phyloP scores from a whole-genome alignment of 2,797 vertebrate species.

The Macrochelys suwanniensis region DNA sequence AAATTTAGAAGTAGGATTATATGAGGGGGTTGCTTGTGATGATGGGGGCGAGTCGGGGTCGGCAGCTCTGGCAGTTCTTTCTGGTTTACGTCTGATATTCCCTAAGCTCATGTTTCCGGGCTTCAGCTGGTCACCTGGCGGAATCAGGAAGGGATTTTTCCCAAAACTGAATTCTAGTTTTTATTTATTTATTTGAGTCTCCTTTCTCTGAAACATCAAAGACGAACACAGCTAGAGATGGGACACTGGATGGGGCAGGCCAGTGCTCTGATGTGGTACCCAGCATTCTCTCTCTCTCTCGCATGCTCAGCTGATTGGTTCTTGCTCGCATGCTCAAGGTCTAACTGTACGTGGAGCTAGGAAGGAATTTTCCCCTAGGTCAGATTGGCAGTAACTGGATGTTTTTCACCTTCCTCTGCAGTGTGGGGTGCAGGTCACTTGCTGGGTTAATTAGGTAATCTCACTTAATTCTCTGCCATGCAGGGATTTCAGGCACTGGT shows the following conservation, averaged over 20 bases:
- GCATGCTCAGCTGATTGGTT: background rate
- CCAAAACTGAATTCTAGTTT: background rate
- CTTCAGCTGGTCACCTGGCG: background rate
- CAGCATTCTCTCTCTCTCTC: background rate
- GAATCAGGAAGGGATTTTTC: background rate
- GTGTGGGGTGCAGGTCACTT: background rate
- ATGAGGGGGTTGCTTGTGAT: background rate
- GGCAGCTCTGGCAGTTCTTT: background rate
- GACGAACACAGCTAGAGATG: no score
- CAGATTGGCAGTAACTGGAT: background rate
- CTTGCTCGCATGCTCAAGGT: background rate
- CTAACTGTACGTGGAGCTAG: background rate
- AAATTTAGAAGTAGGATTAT: background rate
- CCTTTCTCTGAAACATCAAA: no score
- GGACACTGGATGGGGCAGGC: no score
- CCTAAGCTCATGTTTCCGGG: background rate
- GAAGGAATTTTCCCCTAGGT: no score
- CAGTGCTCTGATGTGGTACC: no score
- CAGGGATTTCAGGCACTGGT: background rate
- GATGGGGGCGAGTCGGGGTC: no score
- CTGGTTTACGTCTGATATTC: background rate
- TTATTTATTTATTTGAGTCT: background rate
- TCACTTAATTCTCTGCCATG: background rate
- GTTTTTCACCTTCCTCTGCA: background rate
- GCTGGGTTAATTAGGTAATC: background rate